Evolutionary conservation across 2,888 invertebrate species (phyloP), one percentile per base, ranked within the genome.

Genomic region (Cephonodes hylas): DNA sequence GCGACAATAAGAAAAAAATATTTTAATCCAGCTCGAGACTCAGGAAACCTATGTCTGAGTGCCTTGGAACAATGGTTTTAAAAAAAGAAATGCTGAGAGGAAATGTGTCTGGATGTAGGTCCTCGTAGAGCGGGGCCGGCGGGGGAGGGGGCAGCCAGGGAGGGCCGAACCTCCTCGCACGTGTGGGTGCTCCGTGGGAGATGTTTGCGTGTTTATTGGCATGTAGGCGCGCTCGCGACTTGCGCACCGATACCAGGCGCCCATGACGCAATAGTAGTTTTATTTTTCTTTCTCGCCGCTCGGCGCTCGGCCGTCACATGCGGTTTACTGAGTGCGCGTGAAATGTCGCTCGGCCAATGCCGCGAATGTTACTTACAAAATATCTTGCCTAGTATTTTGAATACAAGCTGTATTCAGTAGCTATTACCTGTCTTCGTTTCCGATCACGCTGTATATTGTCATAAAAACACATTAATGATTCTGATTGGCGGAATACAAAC

Each of bases 181-280:
- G 75, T 75, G 75, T 72, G 69, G 70, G 73, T 68, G 71, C 68
- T 64, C 63, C 69, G 79, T 73, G 76, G 75, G 76, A 75, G 77
- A 68, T 67, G 70, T 75, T 74, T 70, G 77, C 74, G 71, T 76
- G 74, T 63, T 68, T 67, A 67, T 66, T 45, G 70, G 71, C 66
- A 70, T 74, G 76, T 74, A 74, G 71, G 69, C 72, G 78, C 81
- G 80, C 83, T 80, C 80, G 79, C 84, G 81, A 81, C 83, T 81
- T 85, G 84, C 86, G 85, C 85, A 81, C 75, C 75, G 59, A 60
- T 84, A 89, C 88, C 77, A 88, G 88, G 88, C 74, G 63, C 62
- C 15, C 80, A 87, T 81, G 66, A 70, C 57, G 20, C 13, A 31
- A 48, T 59, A 72, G 70, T 72, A 80, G 81, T 61, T 64, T 69